Base-by-base conservation (phyloP, 1,140 invertebrate species). In the Polypedilum pembai region DNA sequence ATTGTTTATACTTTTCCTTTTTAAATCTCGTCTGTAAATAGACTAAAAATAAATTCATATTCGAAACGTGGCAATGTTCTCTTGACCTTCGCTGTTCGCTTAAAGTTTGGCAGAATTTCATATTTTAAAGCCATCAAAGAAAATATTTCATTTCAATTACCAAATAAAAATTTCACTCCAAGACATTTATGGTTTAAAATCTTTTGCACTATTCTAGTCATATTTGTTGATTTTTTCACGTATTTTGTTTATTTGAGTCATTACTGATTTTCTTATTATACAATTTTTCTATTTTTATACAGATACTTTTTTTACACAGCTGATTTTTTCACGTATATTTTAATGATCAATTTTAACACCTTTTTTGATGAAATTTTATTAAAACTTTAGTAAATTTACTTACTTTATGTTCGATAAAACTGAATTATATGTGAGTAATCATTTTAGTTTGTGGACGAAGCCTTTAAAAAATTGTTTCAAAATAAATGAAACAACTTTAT, bases 1-100 rank as follows among this genome's bases (percentile, higher is more conserved):
- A 33, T 33, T 33, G 24, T 33, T 33, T 33, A 33, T 33, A 33
- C 24, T 33, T 33, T 33, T 33, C 24, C 24, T 33, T 33, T 33
- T 33, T 56, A 56, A 56, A n/a, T 56, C 12, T 4, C 12, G 12
- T n/a, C 45, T 12, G 45, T 56, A 15, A 56, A 56, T 3, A 15
- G 1, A 56, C 45, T 56, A 56, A 56, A 56, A 56, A 56, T 56
- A 56, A 56, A 33, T 33, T 33, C 45, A 45, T 45, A 15, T n/a
- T 56, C 45, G 24, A 56, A 56, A 56, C 45, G 45, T 56, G 45
- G 45, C 45, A 56, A 56, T 15, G 45, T 56, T 56, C 45, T 56
- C 45, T 56, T 56, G 45, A 56, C 45, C 45, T 56, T 56, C 45
- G n/a, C 8, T 33, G 45, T 4, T 56, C 1, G 12, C n/a, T 12